These are phyloP conservation scores for Lophura swinhoii DNA, from an alignment of 2,797 vertebrate genomes.

Conservation along the genomic window DNA sequence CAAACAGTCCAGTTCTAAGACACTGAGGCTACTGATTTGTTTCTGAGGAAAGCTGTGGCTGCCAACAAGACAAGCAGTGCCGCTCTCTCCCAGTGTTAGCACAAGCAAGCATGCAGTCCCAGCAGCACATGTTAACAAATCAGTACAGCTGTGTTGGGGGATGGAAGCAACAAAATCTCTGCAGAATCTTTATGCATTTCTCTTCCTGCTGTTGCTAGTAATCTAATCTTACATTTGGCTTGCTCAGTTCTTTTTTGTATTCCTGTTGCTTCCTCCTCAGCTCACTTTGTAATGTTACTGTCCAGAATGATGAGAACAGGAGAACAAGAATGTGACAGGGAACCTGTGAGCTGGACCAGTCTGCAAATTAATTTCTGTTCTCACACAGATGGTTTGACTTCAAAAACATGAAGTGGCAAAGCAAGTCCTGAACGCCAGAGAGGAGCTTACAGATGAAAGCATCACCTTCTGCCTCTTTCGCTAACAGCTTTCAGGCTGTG, in stretches of 20 bases:
- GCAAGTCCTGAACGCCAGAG: background rate
- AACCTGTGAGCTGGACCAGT: conserved; percentile 7
- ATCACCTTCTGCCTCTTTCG: background rate
- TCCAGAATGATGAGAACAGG: background rate
- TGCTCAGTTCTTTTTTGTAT: background rate
- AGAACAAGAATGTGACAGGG: background rate
- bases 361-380: conserved; percentile 29
- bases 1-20: background rate
- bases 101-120: accelerated
- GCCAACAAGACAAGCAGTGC: background rate
- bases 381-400: conserved; percentile 10
- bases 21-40: background rate
- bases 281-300: background rate
- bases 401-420: background rate
- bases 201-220: background rate
- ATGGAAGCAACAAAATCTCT: background rate
- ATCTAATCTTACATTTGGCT: background rate
- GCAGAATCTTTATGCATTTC: background rate
- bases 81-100: background rate
- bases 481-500: background rate
- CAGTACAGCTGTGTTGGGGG: background rate
- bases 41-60: background rate
- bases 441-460: conserved; percentile 21
- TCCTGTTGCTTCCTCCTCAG: background rate
- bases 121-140: background rate